Percentiles rank a stretch among this genome's conserved stretches.
phyloP scores from a whole-genome alignment of 2,113 vertebrate species.

The Bubo blakistoni region DNA sequence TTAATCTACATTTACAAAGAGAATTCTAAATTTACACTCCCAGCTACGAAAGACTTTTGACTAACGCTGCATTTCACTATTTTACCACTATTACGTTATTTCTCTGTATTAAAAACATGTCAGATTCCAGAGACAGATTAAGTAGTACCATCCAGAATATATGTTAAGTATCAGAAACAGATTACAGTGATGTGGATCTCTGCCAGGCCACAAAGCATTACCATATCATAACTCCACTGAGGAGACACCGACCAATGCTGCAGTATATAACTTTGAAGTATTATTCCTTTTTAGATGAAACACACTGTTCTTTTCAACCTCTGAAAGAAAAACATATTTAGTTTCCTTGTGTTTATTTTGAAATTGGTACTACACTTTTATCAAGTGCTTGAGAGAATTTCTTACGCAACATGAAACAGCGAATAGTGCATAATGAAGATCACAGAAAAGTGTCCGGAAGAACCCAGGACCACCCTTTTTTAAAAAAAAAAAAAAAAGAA shows the following conservation, averaged over 20 bases:
- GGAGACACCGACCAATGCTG: background rate
- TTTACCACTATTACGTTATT: background rate
- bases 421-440: background rate
- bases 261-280: background rate
- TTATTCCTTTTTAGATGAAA: background rate
- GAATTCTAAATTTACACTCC: background rate
- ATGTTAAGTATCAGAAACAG: background rate
- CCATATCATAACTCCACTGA: background rate
- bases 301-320: background rate
- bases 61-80: background rate
- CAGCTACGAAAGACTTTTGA: background rate
- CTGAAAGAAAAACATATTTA: background rate
- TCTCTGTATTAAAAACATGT: background rate
- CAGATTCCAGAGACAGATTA: background rate
- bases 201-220: constrained; percentile 13
- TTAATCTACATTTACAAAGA: background rate
- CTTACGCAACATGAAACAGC: background rate
- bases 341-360: background rate
- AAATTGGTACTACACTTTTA: background rate
- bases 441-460: background rate
- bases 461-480: background rate
- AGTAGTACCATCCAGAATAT: background rate
- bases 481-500: background rate
- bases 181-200: background rate
- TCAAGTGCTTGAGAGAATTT: background rate